Base-by-base conservation (phyloP, 1,140 invertebrate species). In the Antheraea pernyi region DNA sequence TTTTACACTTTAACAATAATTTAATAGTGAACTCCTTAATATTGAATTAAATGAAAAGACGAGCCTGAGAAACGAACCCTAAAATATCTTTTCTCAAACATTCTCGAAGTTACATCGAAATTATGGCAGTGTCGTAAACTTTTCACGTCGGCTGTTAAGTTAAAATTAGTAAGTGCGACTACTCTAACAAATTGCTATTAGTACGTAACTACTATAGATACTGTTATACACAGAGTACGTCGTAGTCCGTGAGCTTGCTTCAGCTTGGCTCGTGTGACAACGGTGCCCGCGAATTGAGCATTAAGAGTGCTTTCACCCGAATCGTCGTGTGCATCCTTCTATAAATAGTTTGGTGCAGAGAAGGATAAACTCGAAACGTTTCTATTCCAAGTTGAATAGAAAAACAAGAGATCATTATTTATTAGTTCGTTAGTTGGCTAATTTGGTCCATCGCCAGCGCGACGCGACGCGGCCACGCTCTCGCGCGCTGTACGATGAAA, bases 391-490 rank as follows among this genome's bases (percentile, higher is more conserved):
- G 77, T 74, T 77, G 86, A 88, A 88, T 89, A 91, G 89, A 91
- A 91, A 91, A 91, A 91, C 86, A 91, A 91, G 86, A 91, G 88
- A 91, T 86, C 83, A 89, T 91, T 89, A 91, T 91, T 91, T 91
- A 91, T 91, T 91, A 90, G 86, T 90, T 85, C 79, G 89, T 87
- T 88, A 90, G 87, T 86, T 87, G 81, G 87, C 84, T 91, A 91
- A 91, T 91, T 91, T 89, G 87, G 88, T 91, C 87, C 79, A 80
- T 67, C 82, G 88, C 80, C 86, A 87, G 81, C 80, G 82, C 80
- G 80, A 74, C 83, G 83, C 77, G 75, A 74, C 83, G 83, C 77
- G 75, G 82, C 84, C 58, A 86, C 86, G 84, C 87, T 89, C 85
- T 89, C 85, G 80, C 81, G 80, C 82, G 76, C 80, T 72, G 71